These are phyloP conservation scores for Trachymyrmex cornetzi DNA, from an alignment of 1,140 invertebrate genomes.

Conservation along the genomic window DNA sequence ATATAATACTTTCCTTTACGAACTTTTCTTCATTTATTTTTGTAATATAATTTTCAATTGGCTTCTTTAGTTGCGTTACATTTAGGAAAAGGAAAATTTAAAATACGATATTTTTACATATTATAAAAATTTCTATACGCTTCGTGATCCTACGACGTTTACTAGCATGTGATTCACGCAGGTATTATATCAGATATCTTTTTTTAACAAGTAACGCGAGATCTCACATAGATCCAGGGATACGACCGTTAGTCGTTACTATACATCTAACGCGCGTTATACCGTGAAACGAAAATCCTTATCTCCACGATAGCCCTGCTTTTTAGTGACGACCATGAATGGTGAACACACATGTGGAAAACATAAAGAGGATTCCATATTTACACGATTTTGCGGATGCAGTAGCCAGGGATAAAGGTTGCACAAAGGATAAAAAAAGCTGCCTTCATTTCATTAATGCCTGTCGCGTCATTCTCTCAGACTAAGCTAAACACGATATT, in stretches of 20 bases:
- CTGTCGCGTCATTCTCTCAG: slow-evolving; percentile 27
- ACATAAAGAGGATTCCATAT: slow-evolving; percentile 39
- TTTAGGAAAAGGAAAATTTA: neutral
- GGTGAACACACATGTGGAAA: slow-evolving; percentile 12
- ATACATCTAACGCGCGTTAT: slow-evolving; percentile 35
- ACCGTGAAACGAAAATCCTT: slow-evolving; percentile 38
- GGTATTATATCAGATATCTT: slow-evolving; percentile 9
- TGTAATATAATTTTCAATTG: neutral
- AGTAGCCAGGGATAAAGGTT: slow-evolving; percentile 20
- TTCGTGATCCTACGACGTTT: neutral
- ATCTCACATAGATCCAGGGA: slow-evolving; percentile 32
- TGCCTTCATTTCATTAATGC: slow-evolving; percentile 56
- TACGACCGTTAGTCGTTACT: neutral
- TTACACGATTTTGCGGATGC: slow-evolving; percentile 40
- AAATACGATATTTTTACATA: neutral
- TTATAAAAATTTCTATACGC: slow-evolving; percentile 1
- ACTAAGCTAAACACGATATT: slow-evolving; percentile 27
- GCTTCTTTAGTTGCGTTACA: neutral
- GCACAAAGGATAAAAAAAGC: slow-evolving; percentile 43
- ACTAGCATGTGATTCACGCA: slow-evolving; percentile 9
- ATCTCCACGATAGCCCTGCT: slow-evolving; percentile 42
- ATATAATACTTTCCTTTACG: too few species aligned
- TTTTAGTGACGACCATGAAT: slow-evolving; percentile 45
- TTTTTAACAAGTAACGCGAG: slow-evolving; percentile 36
- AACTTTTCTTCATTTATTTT: neutral